Percentiles rank a stretch among this genome's conserved stretches.
These are phyloP conservation scores for Megaceryle maxima DNA, from an alignment of 2,113 vertebrate species.

Conservation along the genomic window DNA sequence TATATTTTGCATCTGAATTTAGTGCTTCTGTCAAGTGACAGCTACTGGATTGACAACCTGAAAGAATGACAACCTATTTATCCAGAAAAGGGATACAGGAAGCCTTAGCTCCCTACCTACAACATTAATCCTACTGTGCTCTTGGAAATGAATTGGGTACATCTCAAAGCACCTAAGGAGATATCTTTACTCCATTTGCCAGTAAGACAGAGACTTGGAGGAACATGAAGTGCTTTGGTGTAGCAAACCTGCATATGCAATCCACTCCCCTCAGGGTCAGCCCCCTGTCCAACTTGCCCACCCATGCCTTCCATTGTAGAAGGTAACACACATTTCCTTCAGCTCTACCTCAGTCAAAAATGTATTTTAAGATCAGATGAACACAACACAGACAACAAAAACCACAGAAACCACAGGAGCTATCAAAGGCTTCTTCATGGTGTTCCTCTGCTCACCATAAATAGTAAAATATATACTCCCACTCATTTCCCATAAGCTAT, in stretches of 20 bases:
- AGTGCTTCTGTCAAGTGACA: conserved; percentile 50
- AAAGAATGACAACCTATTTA: conserved; percentile 44
- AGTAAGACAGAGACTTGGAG: background rate
- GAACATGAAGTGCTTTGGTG: fast-evolving
- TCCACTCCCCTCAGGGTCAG: background rate
- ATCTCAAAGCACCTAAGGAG: background rate
- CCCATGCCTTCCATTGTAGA: fast-evolving
- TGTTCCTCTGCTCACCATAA: background rate
- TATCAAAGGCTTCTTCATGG: background rate
- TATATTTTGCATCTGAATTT: conserved; percentile 35
- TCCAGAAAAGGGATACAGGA: background rate
- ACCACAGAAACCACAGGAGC: background rate
- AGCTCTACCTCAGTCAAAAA: background rate
- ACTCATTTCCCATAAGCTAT: background rate
- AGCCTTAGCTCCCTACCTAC: background rate
- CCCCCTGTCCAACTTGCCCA: background rate
- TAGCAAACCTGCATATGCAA: background rate
- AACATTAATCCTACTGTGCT: background rate
- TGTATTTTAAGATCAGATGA: background rate
- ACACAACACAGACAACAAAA: background rate
- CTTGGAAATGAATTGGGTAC: background rate
- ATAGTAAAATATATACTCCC: background rate
- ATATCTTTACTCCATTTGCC: background rate
- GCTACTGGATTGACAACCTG: conserved; percentile 41
- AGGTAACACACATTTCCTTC: background rate